Conservation (phyloP, 2,797 vertebrate genomes). For the Rhadinocentrus ornatus region DNA sequence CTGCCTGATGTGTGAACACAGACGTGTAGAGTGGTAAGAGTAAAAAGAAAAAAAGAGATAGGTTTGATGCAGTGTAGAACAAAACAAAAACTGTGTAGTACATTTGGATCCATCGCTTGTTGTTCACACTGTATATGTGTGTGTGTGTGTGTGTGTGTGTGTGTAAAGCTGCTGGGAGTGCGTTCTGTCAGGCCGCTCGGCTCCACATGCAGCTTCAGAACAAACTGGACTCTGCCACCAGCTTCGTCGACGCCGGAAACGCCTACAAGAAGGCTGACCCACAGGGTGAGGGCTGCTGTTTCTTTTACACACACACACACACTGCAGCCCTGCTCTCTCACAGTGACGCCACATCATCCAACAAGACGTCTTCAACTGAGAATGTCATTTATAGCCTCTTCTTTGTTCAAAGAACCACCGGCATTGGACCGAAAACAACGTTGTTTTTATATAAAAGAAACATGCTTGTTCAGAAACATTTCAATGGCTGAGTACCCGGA, state of each 20-base stretch:
- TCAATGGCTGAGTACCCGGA: neutral
- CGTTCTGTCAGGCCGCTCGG: slow-evolving; percentile 95
- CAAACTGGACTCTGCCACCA: slow-evolving; percentile 96
- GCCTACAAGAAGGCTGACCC: slow-evolving; percentile 98
- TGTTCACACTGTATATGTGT: neutral
- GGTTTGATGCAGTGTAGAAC: neutral
- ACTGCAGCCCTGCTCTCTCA: neutral
- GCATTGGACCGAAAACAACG: rapidly evolving
- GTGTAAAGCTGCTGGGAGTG: slow-evolving; percentile 91
- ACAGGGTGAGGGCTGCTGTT: slow-evolving; percentile 87
- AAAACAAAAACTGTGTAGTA: no score
- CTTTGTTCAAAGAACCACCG: neutral
- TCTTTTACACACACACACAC: neutral
- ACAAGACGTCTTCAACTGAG: neutral
- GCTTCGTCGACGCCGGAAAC: slow-evolving; percentile 97
- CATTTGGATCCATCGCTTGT: neutral
- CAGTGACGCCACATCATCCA: neutral
- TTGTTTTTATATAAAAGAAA: no score
- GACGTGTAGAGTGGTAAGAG: neutral
- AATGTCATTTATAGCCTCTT: no score
- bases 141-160: slow-evolving; percentile 29
- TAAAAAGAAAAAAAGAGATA: no score
- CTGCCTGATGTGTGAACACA: slow-evolving; percentile 6
- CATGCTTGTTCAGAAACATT: neutral
- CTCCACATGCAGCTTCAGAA: slow-evolving; percentile 99